These are phyloP conservation scores for Pempheris klunzingeri DNA, from an alignment of 2,797 vertebrate species.

Conservation along the genomic window DNA sequence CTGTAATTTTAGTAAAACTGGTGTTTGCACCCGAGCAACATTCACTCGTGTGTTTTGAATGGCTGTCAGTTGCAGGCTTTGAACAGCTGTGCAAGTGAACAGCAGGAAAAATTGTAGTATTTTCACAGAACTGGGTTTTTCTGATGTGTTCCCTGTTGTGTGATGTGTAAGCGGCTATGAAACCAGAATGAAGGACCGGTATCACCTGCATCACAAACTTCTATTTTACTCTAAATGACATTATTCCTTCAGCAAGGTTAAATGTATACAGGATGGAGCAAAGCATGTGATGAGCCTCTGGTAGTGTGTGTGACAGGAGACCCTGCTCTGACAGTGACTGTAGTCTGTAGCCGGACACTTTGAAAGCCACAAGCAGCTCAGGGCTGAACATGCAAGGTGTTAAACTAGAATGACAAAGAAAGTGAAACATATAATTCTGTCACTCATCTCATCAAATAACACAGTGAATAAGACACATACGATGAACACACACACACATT, in stretches of 20 bases:
- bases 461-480: neutral
- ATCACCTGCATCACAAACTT: neutral
- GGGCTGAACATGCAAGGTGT: neutral
- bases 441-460: neutral
- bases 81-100: neutral
- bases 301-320: neutral
- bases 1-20: constrained; percentile 1
- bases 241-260: constrained; percentile 39
- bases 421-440: neutral
- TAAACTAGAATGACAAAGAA: constrained; percentile 1
- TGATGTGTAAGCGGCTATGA: constrained; percentile 22
- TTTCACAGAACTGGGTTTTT: neutral
- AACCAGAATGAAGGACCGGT: constrained; percentile 2
- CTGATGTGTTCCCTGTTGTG: neutral
- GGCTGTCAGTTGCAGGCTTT: neutral
- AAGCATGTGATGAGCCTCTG: constrained; percentile 25
- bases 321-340: constrained; percentile 24
- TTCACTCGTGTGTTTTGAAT: neutral
- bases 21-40: neutral
- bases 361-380: neutral
- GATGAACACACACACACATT: neutral
- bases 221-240: constrained; percentile 12
- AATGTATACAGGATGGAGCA: constrained; percentile 16
- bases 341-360: neutral
- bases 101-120: neutral